Conservation (phyloP, 2,888 invertebrate genomes). For the Pyrrhosoma nymphula region DNA sequence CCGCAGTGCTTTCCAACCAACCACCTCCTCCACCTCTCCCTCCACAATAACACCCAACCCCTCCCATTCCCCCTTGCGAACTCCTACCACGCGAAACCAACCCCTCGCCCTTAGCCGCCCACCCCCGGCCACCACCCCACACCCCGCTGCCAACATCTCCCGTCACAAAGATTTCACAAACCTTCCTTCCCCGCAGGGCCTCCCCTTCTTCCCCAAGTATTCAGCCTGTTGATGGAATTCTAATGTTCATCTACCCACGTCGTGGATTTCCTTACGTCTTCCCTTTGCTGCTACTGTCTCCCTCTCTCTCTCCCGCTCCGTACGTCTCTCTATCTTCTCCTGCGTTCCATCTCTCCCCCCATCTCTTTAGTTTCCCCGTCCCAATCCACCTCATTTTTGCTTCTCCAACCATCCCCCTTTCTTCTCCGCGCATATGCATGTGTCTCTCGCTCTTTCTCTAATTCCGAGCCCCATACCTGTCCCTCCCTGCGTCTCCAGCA, state of each 20-base stretch:
- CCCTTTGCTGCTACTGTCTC: background rate
- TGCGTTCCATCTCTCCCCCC: background rate
- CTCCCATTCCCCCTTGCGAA: background rate
- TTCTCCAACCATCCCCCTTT: background rate
- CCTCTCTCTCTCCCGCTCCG: background rate
- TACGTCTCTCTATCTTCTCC: background rate
- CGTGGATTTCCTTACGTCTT: slow-evolving; percentile 49
- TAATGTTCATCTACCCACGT: slow-evolving; percentile 66
- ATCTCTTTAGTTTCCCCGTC: background rate
- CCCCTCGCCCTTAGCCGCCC: background rate
- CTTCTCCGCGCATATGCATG: slow-evolving; percentile 16
- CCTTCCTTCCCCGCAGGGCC: slow-evolving; percentile 63
- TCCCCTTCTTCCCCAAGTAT: slow-evolving; percentile 40
- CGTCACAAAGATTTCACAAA: slow-evolving; percentile 66
- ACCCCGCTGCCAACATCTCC: background rate
- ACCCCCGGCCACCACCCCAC: background rate
- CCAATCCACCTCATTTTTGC: background rate
- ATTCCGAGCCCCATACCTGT: background rate
- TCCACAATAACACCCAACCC: background rate
- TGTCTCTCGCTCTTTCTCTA: background rate
- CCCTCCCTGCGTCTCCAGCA: too few species aligned
- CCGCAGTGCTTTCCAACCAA: background rate
- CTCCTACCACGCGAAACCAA: background rate
- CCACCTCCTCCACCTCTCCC: background rate
- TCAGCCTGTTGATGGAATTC: slow-evolving; percentile 67